These are phyloP conservation scores for Pan paniscus DNA, from an alignment of 2,113 vertebrate genomes.

Conservation along the genomic window DNA sequence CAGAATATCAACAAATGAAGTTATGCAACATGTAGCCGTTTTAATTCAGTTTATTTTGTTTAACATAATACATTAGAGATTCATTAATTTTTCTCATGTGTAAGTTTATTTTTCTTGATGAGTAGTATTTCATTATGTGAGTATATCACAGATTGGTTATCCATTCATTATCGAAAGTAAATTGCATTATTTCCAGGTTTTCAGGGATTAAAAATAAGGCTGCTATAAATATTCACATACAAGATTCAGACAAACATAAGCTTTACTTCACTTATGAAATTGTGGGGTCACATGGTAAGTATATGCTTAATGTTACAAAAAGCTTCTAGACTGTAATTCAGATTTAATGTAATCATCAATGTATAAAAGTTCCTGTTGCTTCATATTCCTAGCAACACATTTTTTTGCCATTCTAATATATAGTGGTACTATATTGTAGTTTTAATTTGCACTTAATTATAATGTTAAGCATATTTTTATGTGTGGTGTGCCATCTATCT, in stretches of 20 bases:
- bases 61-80: not conserved
- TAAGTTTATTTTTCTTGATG: not conserved
- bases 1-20: not conserved
- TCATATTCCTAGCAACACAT: not conserved
- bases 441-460: not conserved
- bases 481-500: not conserved
- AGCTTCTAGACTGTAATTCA: not conserved
- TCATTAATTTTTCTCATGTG: not conserved
- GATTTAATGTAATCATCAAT: not conserved
- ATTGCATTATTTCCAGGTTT: not conserved
- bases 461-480: not conserved
- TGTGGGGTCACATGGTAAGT: not conserved
- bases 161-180: not conserved
- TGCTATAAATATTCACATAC: not conserved
- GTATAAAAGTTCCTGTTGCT: not conserved
- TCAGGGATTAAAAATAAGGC: not conserved
- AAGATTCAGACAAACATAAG: not conserved
- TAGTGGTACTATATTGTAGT: not conserved
- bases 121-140: not conserved
- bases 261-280: not conserved
- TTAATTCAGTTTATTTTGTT: not conserved
- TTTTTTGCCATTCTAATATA: not conserved
- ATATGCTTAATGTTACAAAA: not conserved
- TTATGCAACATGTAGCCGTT: not conserved
- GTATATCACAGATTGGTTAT: not conserved